These are phyloP conservation scores for Chironomus tentans DNA, from an alignment of 2,888 invertebrate species.

Conservation along the genomic window DNA sequence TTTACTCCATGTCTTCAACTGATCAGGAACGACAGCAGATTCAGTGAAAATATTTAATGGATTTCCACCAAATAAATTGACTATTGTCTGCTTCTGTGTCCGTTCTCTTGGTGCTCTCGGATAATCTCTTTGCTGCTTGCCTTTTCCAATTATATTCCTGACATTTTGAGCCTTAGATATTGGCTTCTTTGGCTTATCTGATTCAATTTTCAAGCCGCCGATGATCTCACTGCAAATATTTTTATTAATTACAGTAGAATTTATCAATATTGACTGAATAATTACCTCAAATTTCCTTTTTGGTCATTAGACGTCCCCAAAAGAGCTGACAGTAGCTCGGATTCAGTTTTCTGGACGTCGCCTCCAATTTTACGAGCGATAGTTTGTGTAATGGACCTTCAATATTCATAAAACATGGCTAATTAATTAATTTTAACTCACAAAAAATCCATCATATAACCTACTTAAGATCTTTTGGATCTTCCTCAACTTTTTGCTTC, in stretches of 20 bases:
- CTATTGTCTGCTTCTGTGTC: slow-evolving; percentile 31
- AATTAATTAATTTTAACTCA: neutral
- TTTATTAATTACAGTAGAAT: neutral
- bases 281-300: slow-evolving; percentile 30
- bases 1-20: slow-evolving; percentile 57
- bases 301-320: slow-evolving; percentile 40
- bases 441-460: neutral
- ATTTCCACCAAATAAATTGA: slow-evolving; percentile 54
- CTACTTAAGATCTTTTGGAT: slow-evolving; percentile 34
- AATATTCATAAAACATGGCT: neutral
- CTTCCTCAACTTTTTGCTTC: slow-evolving; percentile 26
- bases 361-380: slow-evolving; percentile 64
- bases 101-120: slow-evolving; percentile 32
- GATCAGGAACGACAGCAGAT: slow-evolving; percentile 33
- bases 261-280: neutral
- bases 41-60: slow-evolving; percentile 56
- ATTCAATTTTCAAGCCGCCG: slow-evolving; percentile 64
- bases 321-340: slow-evolving; percentile 61
- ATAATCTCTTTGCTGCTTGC: slow-evolving; percentile 25
- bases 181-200: slow-evolving; percentile 33
- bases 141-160: slow-evolving; percentile 35
- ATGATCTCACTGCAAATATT: slow-evolving; percentile 55
- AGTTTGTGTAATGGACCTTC: slow-evolving; percentile 51
- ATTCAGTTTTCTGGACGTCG: slow-evolving; percentile 54
- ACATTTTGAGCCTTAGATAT: slow-evolving; percentile 40